Conservation (phyloP, 1,140 invertebrate genomes). For the Leucophenga varia region DNA sequence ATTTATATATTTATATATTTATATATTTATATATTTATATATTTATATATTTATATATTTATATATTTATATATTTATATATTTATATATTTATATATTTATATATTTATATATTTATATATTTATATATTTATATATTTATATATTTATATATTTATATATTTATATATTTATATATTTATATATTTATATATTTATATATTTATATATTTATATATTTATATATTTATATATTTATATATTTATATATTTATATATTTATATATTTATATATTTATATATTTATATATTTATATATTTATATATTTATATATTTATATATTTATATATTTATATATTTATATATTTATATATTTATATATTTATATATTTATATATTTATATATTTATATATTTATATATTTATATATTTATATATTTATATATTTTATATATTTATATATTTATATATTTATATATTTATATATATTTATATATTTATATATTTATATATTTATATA, state of each 20-base stretch:
- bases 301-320: conserved; percentile 9
- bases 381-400: conserved; percentile 3
- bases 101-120: not conserved
- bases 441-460: too few relatives aligned
- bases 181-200: too few relatives aligned
- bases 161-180: conserved; percentile 7
- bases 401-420: conserved; percentile 4
- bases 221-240: conserved; percentile 7
- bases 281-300: conserved; percentile 4
- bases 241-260: not conserved
- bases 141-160: conserved; percentile 5
- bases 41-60: conserved; percentile 6
- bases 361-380: not conserved
- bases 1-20: conserved; percentile 4
- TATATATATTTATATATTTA: conserved; percentile 11
- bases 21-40: conserved; percentile 6
- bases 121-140: conserved; percentile 1
- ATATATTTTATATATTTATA: conserved; percentile 7
- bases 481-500: conserved; percentile 6
- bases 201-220: too few relatives aligned
- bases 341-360: conserved; percentile 12
- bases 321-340: too few relatives aligned
- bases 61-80: too few relatives aligned
- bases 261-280: conserved; percentile 8
- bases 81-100: conserved; percentile 13